phyloP scores from a whole-genome alignment of 1,140 invertebrate genomes.

The Bombus affinis region DNA sequence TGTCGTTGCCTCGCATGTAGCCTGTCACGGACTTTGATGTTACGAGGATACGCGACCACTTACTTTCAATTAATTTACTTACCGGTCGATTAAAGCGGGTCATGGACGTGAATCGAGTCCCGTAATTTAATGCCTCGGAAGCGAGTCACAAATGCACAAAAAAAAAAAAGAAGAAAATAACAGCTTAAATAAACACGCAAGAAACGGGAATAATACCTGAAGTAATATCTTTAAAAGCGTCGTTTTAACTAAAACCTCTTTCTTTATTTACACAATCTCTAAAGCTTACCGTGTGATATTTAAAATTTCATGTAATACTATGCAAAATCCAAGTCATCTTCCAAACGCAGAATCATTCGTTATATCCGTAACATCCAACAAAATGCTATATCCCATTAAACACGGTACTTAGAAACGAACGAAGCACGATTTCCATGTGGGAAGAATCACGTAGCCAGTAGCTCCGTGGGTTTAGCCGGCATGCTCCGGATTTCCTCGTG shows the following conservation, averaged over 20 bases:
- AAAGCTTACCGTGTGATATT: no score
- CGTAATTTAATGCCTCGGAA: constrained; percentile 13
- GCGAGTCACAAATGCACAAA: background rate
- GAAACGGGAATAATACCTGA: no score
- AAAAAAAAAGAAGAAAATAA: no score
- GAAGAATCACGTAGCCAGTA: background rate
- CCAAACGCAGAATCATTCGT: no score
- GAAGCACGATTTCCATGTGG: background rate
- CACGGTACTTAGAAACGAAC: background rate
- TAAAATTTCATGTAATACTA: no score
- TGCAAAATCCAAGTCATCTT: no score
- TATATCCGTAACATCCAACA: no score
- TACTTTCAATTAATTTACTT: constrained; percentile 40
- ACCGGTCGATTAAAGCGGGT: constrained; percentile 3
- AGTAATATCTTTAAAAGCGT: no score
- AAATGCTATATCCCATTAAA: no score
- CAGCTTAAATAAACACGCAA: no score
- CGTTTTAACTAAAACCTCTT: no score
- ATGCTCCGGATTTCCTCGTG: constrained; percentile 60
- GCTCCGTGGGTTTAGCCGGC: background rate
- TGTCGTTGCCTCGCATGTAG: constrained; percentile 19
- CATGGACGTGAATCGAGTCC: background rate
- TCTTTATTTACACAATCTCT: no score
- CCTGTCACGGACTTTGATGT: constrained; percentile 19
- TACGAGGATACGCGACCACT: constrained; percentile 3